Percentiles rank a stretch among this genome's conserved stretches.
Conservation (phyloP, 2,113 vertebrate genomes). For the Planiliza haematocheilus region DNA sequence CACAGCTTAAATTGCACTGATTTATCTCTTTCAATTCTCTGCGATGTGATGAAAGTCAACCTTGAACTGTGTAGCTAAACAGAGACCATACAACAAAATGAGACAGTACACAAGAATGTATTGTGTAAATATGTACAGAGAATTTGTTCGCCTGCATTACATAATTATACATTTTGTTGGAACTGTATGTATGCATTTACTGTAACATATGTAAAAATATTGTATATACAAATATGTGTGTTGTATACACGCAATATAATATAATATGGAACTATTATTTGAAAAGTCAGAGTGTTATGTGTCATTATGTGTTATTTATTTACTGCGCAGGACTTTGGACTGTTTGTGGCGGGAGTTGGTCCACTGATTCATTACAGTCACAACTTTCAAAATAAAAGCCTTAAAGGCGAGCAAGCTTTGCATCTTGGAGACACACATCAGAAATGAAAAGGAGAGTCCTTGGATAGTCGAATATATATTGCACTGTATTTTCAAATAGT, state of each 20-base stretch:
- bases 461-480: not conserved
- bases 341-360: not conserved
- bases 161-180: not conserved
- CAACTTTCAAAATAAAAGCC: not conserved
- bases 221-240: not conserved
- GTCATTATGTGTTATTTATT: conserved; percentile 53
- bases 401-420: not conserved
- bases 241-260: not conserved
- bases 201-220: not conserved
- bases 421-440: too few relatives aligned
- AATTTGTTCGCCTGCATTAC: not conserved
- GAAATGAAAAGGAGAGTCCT: not conserved
- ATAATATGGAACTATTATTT: not conserved
- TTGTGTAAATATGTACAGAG: not conserved
- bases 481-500: too few relatives aligned
- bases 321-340: conserved; percentile 19
- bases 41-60: not conserved
- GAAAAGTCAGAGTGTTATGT: not conserved
- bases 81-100: not conserved
- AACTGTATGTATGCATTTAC: not conserved
- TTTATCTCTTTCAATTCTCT: not conserved
- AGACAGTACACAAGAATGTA: not conserved
- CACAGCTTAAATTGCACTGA: not conserved
- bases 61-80: not conserved
- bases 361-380: too few relatives aligned